Percentiles rank a stretch among this genome's conserved stretches.
These are phyloP conservation scores for Cerastis rubricosa DNA, from an alignment of 2,888 invertebrate genomes.

Conservation along the genomic window DNA sequence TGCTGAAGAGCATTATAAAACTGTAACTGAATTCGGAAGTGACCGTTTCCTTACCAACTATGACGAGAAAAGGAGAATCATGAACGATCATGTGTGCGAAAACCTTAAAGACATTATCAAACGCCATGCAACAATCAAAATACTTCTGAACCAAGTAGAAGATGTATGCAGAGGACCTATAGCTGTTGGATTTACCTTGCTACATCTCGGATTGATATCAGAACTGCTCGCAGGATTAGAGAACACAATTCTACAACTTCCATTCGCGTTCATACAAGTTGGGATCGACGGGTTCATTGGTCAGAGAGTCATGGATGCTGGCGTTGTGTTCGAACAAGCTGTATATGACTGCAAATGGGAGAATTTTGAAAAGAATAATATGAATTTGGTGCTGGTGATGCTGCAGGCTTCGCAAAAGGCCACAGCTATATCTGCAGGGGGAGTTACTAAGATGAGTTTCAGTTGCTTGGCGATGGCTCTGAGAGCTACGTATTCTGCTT, in stretches of 20 bases:
- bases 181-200: slow-evolving; percentile 70
- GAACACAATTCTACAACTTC: slow-evolving; percentile 74
- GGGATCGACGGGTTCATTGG: slow-evolving; percentile 79
- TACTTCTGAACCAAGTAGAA: slow-evolving; percentile 66
- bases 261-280: slow-evolving; percentile 72
- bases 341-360: slow-evolving; percentile 83
- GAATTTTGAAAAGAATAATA: slow-evolving; percentile 76
- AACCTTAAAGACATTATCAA: slow-evolving; percentile 65
- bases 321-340: slow-evolving; percentile 72
- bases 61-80: slow-evolving; percentile 15
- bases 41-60: neutral
- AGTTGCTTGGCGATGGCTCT: slow-evolving; percentile 75
- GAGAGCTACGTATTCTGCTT: slow-evolving; percentile 78
- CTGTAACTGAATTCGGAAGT: slow-evolving; percentile 9
- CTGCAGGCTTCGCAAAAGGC: slow-evolving; percentile 78
- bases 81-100: slow-evolving; percentile 54
- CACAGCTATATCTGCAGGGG: slow-evolving; percentile 77
- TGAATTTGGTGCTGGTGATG: slow-evolving; percentile 77
- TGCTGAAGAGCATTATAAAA: slow-evolving; percentile 41
- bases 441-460: slow-evolving; percentile 74
- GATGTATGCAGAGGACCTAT: slow-evolving; percentile 67
- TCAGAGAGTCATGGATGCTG: slow-evolving; percentile 78
- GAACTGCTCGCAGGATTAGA: slow-evolving; percentile 75
- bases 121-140: slow-evolving; percentile 67
- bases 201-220: slow-evolving; percentile 67